Evolutionary conservation across 2,797 vertebrate species (phyloP), one percentile per base, ranked within the genome.

Genomic region (Mormyrops attenuatus): DNA sequence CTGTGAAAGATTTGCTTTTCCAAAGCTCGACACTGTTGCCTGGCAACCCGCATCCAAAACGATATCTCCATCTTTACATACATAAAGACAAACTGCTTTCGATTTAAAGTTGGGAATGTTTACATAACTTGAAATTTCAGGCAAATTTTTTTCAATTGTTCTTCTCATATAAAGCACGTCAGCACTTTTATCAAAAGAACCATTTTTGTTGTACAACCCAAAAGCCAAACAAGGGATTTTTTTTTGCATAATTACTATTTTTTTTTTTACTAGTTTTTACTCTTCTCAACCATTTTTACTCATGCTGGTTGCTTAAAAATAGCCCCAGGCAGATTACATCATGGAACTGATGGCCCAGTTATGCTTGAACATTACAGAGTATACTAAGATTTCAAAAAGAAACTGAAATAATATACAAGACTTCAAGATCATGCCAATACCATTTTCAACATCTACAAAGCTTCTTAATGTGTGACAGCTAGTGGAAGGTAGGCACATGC

Each of bases 11-110:
- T 93, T 93, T 90, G 91, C 92, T 93, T 93, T 91, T 92, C 30
- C 89, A 88, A 92, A 92, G 91, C 90, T 90, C 89, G 89, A 90
- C 92, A 91, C 90, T 90, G 93, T 93, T 92, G 93, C 93, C 92
- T 91, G 89, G 90, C 93, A 94, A 95, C 92, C 92, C 93, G 93
- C 90, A 93, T 91, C 90, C 93, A 93, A 94, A 94, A 92, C 90
- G 91, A 91, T 90, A 91, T 90, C 90, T 77, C 55, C 57, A 90
- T 91, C 92, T 91, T 89, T 85, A 90, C 90, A 88, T 91, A 90
- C 22, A 90, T 91, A 91, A 93, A 91, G 92, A 91, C 90, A 86
- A 90, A 88, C 90, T 82, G 88, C 91, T 90, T 92, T 87, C 91
- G 26, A 20, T 84, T 88, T 82, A 89, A 91, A 89, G 69, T 90